Evolutionary conservation across 2,113 vertebrate species (phyloP), one percentile per base, ranked within the genome.

Genomic region (Proterorhinus semilunaris): DNA sequence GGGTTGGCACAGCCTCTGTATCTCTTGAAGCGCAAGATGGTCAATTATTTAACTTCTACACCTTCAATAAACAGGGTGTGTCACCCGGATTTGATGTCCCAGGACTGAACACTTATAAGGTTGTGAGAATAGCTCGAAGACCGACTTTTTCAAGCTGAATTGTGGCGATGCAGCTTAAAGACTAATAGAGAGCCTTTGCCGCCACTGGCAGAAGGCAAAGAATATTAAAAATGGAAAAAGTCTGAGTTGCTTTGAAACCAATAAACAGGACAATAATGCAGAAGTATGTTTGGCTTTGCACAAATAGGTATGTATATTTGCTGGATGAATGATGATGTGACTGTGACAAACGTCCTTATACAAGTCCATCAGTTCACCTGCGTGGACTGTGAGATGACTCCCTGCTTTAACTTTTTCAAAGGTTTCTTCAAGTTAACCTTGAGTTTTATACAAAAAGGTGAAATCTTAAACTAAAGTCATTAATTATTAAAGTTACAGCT

Each of bases 11-110:
- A 2, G 91, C 94, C 50, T 95, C 95, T 0, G 91, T 98, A 27
- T 96, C 95, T 0, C 88, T 98, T 10, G 96, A 97, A 80, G 94
- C 94, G 0, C 96, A 97, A 71, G 95, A 98, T 0, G 93, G 95
- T 11, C 96, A 98, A 57, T 91, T 98, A 1, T 95, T 97, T 50
- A 94, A 95, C 76, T 98, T 98, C 75, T 96, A 96, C n/a, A 86
- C 89, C 0, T 91, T 96, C 0, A 90, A 96, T 52, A 87, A 86
- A 66, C 90, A 88, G 5, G 95, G 96, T 8, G 76, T 95, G 71
- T 95, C 95, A 1, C 92, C 95, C 0, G 95, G 96, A 4, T 99
- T 99, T 15, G 95, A 98, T 1, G 95, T 94, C 1, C 96, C 96
- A 0, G 96, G 97, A 5, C 90, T 99, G 6, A 98, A 98, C 85